Evolutionary conservation across 2,888 invertebrate species (phyloP).

Genomic region (Cactoblastis cactorum): DNA sequence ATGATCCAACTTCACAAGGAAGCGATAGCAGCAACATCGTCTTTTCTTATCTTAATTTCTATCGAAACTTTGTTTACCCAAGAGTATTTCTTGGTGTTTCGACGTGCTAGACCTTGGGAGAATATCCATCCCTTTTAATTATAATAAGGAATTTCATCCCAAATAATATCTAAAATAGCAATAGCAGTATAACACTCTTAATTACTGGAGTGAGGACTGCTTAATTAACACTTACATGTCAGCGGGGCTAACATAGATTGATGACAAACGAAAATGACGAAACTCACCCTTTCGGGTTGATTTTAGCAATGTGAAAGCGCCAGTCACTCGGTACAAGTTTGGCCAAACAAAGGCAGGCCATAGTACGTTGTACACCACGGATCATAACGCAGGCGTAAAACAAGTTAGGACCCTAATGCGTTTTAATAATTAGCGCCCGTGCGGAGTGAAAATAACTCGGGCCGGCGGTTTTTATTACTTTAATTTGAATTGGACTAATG

Average conservation of each 20-base stretch:
- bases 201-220: constrained; percentile 77
- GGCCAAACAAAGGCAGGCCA: constrained; percentile 58
- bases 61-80: constrained; percentile 67
- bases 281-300: constrained; percentile 58
- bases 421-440: constrained; percentile 68
- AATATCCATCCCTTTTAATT: constrained; percentile 60
- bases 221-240: constrained; percentile 80
- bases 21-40: constrained; percentile 59
- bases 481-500: constrained; percentile 14
- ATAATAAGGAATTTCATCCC: constrained; percentile 77
- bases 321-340: constrained; percentile 64
- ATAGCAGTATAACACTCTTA: constrained; percentile 78
- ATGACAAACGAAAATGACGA: constrained; percentile 79
- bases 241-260: constrained; percentile 76
- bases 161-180: constrained; percentile 79
- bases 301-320: constrained; percentile 62
- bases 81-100: constrained; percentile 49
- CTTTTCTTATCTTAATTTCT: constrained; percentile 61
- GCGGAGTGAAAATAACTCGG: constrained; percentile 24
- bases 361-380: constrained; percentile 40
- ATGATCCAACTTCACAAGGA: constrained; percentile 51
- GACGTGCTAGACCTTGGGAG: constrained; percentile 58
- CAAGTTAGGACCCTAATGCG: constrained; percentile 66
- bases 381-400: constrained; percentile 58
- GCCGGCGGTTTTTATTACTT: constrained; percentile 19